These are phyloP conservation scores for Magallana nippona DNA, from an alignment of 2,888 invertebrate genomes.

Conservation along the genomic window DNA sequence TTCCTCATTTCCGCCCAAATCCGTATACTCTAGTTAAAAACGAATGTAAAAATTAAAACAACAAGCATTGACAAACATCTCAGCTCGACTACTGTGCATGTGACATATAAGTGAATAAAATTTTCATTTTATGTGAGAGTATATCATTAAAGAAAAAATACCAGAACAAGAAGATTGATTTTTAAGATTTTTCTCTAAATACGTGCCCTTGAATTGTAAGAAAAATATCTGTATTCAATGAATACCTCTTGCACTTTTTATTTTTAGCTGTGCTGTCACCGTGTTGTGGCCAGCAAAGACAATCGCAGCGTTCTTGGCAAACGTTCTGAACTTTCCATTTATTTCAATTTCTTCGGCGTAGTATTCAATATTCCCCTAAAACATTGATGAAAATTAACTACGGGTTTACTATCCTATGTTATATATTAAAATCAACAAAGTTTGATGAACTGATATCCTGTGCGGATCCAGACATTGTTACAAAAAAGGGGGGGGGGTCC, in stretches of 20 bases:
- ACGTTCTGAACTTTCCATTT: conserved; percentile 76
- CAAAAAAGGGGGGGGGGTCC: too few species aligned
- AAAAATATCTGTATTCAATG: too few species aligned
- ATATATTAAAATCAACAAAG: too few species aligned
- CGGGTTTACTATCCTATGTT: too few species aligned
- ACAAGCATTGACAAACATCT: too few species aligned
- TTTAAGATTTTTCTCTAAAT: too few species aligned
- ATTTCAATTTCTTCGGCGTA: conserved; percentile 78
- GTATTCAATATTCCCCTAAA: conserved; percentile 77
- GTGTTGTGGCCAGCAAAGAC: conserved; percentile 79
- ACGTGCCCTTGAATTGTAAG: too few species aligned
- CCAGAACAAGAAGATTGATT: too few species aligned
- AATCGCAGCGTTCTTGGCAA: conserved; percentile 76
- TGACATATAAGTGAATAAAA: not conserved
- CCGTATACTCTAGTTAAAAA: conserved; percentile 73
- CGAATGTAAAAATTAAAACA: not conserved
- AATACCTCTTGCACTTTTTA: conserved; percentile 75
- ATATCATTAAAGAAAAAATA: too few species aligned
- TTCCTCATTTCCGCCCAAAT: conserved; percentile 78
- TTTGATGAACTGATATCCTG: too few species aligned
- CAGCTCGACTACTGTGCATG: not conserved
- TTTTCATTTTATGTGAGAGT: not conserved
- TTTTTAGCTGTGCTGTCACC: conserved; percentile 76
- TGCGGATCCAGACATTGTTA: too few species aligned
- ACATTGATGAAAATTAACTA: not conserved